Evolutionary conservation across 2,797 vertebrate genomes (phyloP), one percentile per base, ranked within the genome.

Genomic region (Australoheros facetus): DNA sequence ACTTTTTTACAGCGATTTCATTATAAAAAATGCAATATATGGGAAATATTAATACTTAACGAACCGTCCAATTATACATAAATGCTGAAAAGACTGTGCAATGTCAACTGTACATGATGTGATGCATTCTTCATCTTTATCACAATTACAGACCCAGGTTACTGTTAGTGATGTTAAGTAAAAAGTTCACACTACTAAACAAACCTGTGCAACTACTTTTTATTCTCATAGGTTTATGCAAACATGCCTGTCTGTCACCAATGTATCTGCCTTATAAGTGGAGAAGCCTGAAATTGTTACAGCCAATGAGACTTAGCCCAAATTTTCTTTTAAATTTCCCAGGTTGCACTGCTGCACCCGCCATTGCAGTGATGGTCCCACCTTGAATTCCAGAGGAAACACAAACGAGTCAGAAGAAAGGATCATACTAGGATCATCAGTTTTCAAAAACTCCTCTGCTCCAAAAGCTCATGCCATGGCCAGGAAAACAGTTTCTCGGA

Each of bases 381-480:
- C 51, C 74, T 72, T 93, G 84, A 92, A 83, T 79, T 82, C 73
- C 1, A 19, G 53, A 53, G 66, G 19, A 73, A 48, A 71, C 26
- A 57, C 78, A 32, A 62, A 76, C 54, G 53, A 84, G 32, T 48
- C 56, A 17, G 62, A 77, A 79, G 71, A 80, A 73, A 82, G 84
- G 79, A 85, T 80, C 78, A 6, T 34, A 73, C 14, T n/a, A 0
- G 80, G 71, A 32, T 34, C 73, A 23, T 32, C 51, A 51, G 11
- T 26, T 83, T 53, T 62, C 37, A 57, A 72, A 79, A 77, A 55
- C 60, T 83, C 58, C 59, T 66, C 74, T 51, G 69, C 73, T 74
- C 66, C 76, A 19, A 48, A 32, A 71, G 73, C 80, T 71, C 70
- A 37, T 28, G 79, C 77, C 58, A 94, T 94, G 94, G 90, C 80